phyloP scores from a whole-genome alignment of 2,113 vertebrate genomes.

The Ptilonorhynchus violaceus region DNA sequence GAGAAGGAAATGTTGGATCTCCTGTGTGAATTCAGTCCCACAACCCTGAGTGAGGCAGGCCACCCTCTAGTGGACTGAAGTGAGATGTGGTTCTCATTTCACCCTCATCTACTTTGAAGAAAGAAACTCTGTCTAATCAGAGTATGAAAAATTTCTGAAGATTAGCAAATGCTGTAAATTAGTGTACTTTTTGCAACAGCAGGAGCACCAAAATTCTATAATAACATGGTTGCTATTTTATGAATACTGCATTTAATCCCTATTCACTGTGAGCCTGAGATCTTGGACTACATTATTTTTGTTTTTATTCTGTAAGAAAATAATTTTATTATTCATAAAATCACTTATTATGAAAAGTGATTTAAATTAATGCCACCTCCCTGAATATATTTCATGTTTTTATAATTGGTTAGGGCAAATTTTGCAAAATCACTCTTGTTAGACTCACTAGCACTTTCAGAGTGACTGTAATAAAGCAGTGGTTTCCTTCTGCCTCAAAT shows the following conservation, averaged over 20 bases:
- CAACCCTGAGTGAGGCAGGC: constrained; percentile 50
- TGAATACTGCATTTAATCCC: neutral
- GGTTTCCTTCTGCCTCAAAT: neutral
- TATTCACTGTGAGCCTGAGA: neutral
- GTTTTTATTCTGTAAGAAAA: neutral
- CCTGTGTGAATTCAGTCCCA: neutral
- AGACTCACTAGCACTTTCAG: neutral
- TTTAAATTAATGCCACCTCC: neutral
- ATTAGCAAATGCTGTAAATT: neutral
- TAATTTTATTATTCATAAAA: neutral
- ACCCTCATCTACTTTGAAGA: neutral
- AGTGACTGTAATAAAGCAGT: neutral
- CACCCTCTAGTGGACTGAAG: constrained; percentile 77
- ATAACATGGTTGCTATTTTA: neutral
- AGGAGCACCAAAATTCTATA: neutral
- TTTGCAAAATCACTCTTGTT: neutral
- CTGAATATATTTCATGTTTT: neutral
- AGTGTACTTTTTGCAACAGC: neutral
- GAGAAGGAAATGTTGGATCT: neutral
- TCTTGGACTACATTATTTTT: neutral
- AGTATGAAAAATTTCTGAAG: neutral
- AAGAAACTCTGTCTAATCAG: neutral
- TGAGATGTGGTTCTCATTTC: constrained; percentile 39
- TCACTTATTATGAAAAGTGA: neutral
- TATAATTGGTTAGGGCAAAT: neutral